These are phyloP conservation scores for Mastacembelus armatus DNA, from an alignment of 2,797 vertebrate species.

Conservation along the genomic window DNA sequence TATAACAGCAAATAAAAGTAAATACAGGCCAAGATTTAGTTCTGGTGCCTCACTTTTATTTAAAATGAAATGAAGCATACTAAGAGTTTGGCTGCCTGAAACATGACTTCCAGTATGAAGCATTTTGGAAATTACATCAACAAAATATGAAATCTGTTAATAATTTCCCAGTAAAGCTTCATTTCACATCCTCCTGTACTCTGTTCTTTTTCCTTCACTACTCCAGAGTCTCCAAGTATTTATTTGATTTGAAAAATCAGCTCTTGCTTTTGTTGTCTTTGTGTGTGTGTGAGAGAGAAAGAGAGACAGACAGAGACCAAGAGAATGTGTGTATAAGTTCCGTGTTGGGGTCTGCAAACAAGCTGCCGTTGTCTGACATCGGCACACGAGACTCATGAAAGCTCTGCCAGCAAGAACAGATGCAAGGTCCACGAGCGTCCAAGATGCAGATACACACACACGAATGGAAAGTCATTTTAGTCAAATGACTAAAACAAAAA, in stretches of 20 bases:
- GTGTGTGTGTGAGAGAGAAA: conserved; percentile 5
- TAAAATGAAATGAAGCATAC: not conserved
- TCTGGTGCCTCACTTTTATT: not conserved
- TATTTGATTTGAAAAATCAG: conserved; percentile 37
- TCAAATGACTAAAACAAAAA: conserved; percentile 2
- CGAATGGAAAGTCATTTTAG: too few species aligned
- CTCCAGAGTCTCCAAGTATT: conserved; percentile 18
- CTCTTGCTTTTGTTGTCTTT: conserved; percentile 13
- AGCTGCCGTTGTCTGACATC: conserved; percentile 72
- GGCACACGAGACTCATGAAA: conserved; percentile 59
- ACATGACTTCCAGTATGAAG: not conserved
- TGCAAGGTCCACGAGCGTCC: conserved; percentile 65
- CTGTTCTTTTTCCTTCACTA: not conserved
- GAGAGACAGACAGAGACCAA: too few species aligned
- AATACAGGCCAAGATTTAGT: not conserved
- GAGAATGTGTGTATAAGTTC: conserved; percentile 59
- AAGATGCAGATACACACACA: conserved; percentile 13
- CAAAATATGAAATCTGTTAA: too few species aligned
- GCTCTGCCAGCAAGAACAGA: conserved; percentile 72
- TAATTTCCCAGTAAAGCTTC: conserved; percentile 29
- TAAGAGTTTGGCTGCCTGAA: not conserved
- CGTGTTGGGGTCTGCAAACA: conserved; percentile 70
- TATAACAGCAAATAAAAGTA: too few species aligned
- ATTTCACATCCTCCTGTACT: conserved; percentile 12
- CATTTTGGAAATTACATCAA: conserved; percentile 17